Conservation (phyloP, 2,797 vertebrate species). For the Trematomus bernacchii region DNA sequence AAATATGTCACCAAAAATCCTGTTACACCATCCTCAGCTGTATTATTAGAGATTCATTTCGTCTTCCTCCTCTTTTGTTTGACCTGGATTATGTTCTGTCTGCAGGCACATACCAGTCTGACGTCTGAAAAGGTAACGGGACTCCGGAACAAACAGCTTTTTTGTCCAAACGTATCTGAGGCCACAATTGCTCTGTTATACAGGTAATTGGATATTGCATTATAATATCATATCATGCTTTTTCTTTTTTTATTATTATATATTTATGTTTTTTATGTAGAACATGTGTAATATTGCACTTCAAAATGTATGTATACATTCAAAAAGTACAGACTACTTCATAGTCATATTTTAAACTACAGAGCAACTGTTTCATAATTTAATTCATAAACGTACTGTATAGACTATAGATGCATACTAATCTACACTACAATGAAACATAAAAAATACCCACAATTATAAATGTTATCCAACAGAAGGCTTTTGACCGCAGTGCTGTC, state of each 20-base stretch:
- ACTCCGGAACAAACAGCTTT: slow-evolving; percentile 30
- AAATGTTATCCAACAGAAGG: not conserved
- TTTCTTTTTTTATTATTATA: too few relatives aligned
- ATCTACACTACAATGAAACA: not conserved
- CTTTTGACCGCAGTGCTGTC: too few relatives aligned
- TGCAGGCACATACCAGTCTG: slow-evolving; percentile 40
- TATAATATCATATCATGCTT: not conserved
- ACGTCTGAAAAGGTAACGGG: slow-evolving; percentile 35
- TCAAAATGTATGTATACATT: not conserved
- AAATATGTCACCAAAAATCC: slow-evolving; percentile 36
- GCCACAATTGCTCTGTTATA: not conserved
- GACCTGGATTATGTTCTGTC: slow-evolving; percentile 58
- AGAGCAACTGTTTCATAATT: not conserved
- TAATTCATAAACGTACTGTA: not conserved
- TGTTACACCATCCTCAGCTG: slow-evolving; percentile 5
- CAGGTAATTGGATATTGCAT: not conserved
- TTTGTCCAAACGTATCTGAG: slow-evolving; percentile 17
- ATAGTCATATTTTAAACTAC: not conserved
- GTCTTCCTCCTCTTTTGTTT: slow-evolving; percentile 36
- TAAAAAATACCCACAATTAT: not conserved
- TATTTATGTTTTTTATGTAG: not conserved
- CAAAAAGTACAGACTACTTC: not conserved
- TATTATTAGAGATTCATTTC: slow-evolving; percentile 33
- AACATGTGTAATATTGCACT: not conserved
- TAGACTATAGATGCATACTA: not conserved